These are phyloP conservation scores for Cryptomyrus ogoouensis DNA, from an alignment of 2,113 vertebrate species.

Conservation along the genomic window DNA sequence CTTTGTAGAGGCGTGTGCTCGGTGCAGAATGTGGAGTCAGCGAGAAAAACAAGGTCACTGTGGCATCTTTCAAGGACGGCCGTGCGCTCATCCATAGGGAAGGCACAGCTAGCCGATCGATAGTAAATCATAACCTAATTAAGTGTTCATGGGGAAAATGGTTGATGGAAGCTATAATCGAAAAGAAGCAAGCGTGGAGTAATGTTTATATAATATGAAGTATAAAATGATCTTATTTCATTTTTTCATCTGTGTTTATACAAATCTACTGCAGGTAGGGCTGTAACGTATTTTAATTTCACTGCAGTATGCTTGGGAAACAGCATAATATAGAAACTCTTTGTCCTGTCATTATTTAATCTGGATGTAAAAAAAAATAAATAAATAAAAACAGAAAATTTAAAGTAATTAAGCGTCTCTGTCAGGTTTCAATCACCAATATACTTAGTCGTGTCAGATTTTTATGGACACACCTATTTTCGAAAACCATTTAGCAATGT, in stretches of 20 bases:
- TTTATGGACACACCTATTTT: background rate
- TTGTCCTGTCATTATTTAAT: background rate
- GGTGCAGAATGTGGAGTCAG: background rate
- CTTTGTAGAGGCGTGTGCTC: background rate
- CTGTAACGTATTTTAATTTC: background rate
- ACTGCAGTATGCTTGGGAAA: background rate
- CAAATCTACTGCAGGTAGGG: background rate
- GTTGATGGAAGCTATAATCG: background rate
- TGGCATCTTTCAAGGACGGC: slow-evolving; percentile 62
- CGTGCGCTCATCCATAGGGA: slow-evolving; percentile 38
- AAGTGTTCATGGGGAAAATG: background rate
- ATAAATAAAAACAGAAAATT: background rate
- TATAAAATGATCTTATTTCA: background rate
- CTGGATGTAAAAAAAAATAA: background rate
- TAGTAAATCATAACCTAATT: background rate
- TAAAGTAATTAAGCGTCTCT: background rate
- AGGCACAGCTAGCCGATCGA: background rate
- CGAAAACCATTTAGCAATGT: background rate
- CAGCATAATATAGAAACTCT: background rate
- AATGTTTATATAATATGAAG: background rate
- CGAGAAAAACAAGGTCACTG: slow-evolving; percentile 61
- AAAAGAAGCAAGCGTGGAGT: background rate
- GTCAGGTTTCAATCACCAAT: background rate
- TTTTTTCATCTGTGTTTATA: background rate
- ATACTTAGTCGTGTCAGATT: background rate